Conservation (phyloP, 2,888 invertebrate genomes). For the Proisotoma minuta region DNA sequence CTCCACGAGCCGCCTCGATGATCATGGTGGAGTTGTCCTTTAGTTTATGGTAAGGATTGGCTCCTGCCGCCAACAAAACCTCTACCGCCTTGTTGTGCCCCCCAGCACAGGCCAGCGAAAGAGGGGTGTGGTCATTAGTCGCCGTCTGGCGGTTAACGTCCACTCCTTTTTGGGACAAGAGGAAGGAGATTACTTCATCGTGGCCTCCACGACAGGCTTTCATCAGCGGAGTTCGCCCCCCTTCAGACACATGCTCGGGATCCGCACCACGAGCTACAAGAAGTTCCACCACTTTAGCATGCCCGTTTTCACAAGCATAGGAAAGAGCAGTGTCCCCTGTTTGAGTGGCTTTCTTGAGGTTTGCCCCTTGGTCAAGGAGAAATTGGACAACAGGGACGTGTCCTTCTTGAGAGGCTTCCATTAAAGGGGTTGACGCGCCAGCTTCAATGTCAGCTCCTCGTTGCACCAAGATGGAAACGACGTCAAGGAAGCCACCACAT, state of each 20-base stretch:
- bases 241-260: slow-evolving; percentile 93
- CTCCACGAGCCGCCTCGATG: slow-evolving; percentile 97
- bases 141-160: slow-evolving; percentile 84
- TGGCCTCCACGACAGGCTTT: slow-evolving; percentile 90
- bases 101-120: slow-evolving; percentile 93
- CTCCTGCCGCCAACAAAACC: slow-evolving; percentile 80
- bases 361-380: slow-evolving; percentile 75
- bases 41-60: slow-evolving; percentile 92
- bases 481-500: slow-evolving; percentile 93
- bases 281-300: slow-evolving; percentile 92
- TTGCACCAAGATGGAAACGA: slow-evolving; percentile 87
- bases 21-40: slow-evolving; percentile 98
- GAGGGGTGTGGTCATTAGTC: slow-evolving; percentile 93
- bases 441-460: slow-evolving; percentile 91
- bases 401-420: slow-evolving; percentile 98
- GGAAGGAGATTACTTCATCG: slow-evolving; percentile 90
- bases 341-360: slow-evolving; percentile 89
- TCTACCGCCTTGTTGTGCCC: slow-evolving; percentile 93
- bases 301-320: slow-evolving; percentile 98
- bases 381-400: slow-evolving; percentile 84
- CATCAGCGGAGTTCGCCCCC: slow-evolving; percentile 83
- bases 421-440: slow-evolving; percentile 92
- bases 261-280: slow-evolving; percentile 85
- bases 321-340: slow-evolving; percentile 94
- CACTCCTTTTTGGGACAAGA: slow-evolving; percentile 80